Percentiles rank a stretch among this genome's conserved stretches.
phyloP scores from a whole-genome alignment of 2,113 vertebrate species.

The Polyodon spathula region DNA sequence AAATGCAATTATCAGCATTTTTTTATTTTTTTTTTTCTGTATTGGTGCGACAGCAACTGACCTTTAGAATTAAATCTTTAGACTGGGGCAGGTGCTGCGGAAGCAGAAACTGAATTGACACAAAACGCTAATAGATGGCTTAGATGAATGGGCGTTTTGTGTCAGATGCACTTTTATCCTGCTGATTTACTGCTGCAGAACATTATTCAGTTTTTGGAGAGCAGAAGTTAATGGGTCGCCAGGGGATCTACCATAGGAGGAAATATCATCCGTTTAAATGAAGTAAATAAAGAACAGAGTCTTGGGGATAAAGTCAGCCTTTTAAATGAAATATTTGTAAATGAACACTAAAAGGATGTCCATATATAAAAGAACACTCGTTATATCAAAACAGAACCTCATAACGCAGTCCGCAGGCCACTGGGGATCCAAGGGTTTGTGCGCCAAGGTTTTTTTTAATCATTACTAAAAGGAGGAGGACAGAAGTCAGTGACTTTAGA shows the following conservation, averaged over 20 bases:
- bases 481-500: too few relatives aligned
- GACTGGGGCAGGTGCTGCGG: constrained; percentile 15
- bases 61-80: constrained; percentile 1
- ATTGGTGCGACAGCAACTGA: constrained; percentile 2
- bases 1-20: background rate
- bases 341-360: too few relatives aligned
- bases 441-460: too few relatives aligned
- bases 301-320: background rate
- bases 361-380: too few relatives aligned
- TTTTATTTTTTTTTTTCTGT: background rate
- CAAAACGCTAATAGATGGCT: constrained; percentile 15
- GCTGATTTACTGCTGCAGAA: constrained; percentile 11
- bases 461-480: too few relatives aligned
- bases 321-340: too few relatives aligned
- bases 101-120: constrained; percentile 20
- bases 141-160: background rate
- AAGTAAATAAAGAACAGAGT: background rate
- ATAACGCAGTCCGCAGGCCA: too few relatives aligned
- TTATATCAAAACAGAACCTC: too few relatives aligned
- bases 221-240: background rate
- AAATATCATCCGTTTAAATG: background rate
- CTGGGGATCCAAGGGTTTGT: too few relatives aligned
- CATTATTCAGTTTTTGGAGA: background rate
- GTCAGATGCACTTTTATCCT: constrained; percentile 12
- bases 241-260: background rate